Percentiles rank a stretch among this genome's conserved stretches.
phyloP scores from a whole-genome alignment of 1,140 invertebrate species.

The Zophobas atratus region DNA sequence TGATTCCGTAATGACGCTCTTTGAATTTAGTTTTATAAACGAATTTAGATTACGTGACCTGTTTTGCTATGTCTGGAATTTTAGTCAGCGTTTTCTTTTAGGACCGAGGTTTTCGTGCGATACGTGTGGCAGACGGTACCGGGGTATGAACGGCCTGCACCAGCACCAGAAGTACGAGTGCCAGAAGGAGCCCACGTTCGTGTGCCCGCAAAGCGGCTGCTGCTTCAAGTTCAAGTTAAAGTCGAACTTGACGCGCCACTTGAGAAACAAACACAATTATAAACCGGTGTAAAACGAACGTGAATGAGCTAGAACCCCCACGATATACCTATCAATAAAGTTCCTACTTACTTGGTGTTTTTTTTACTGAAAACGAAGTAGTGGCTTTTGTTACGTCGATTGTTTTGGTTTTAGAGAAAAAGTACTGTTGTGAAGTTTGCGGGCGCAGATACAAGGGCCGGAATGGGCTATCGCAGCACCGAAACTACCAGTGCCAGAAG shows the following conservation, averaged over 20 bases:
- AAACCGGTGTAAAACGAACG: too few species aligned
- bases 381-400: too few species aligned
- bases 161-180: conserved; percentile 77
- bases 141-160: conserved; percentile 19
- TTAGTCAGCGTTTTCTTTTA: background rate
- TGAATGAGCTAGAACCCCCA: too few species aligned
- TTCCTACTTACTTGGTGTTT: too few species aligned
- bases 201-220: conserved; percentile 69
- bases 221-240: conserved; percentile 56
- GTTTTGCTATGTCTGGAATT: background rate
- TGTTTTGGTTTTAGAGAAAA: background rate
- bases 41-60: background rate
- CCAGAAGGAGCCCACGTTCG: conserved; percentile 75
- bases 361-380: too few species aligned
- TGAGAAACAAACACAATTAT: conserved; percentile 22
- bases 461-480: background rate
- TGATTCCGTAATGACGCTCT: conserved; percentile 12
- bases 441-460: background rate
- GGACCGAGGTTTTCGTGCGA: conserved; percentile 5
- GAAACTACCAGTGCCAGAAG: conserved; percentile 1
- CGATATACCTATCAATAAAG: too few species aligned
- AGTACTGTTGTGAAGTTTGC: background rate
- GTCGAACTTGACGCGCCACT: conserved; percentile 67
- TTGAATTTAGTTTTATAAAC: background rate
- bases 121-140: conserved; percentile 47